Evolutionary conservation across 2,797 vertebrate genomes (phyloP), one percentile per base, ranked within the genome.

Genomic region (Poeciliopsis turneri): DNA sequence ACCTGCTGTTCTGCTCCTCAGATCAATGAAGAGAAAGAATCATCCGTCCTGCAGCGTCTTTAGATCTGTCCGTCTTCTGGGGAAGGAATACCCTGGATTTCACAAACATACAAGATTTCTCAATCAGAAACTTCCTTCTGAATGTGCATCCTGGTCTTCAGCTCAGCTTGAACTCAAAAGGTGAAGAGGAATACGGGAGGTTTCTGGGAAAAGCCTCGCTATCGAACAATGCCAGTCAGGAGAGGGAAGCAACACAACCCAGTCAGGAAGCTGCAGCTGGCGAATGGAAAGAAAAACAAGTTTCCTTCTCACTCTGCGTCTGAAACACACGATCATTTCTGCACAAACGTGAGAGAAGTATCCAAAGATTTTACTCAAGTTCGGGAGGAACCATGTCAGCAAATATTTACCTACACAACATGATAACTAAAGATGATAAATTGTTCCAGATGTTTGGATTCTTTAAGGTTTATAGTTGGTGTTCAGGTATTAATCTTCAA

Each of bases 251-350:
- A 53, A 84, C 88, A 53, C 46, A 47, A 71, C 25, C 70, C 79
- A 82, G 75, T 78, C 93, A 94, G 95, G 95, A 95, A 95, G 79
- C 92, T 55, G 79, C 28, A 74, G 84, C 82, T 79, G 79, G 76
- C 2, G 43, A 55, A 72, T 74, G 79, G 85, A 85, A 86, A 88
- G 80, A 90, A 84, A 87, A 89, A 88, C 80, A 64, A 33, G 4
- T 43, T 70, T 57, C 15, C 49, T 57, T 12, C 30, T 33, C 13
- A 45, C 18, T 69, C 23, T n/a, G 43, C n/a, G 18, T 70, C 30
- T 79, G 43, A 79, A 1, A 12, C 12, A 61, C 1, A 51, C 2
- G 8, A 75, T 75, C 2, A 2, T 57, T 55, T 25, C 33, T 25
- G 30, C 53, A 55, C 53, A n/a, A n/a, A n/a, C 25, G 53, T 55